A percentile compares a stretch with the other conserved stretches of the same genome.
Conservation (phyloP, 2,113 vertebrate species). For the Quiscalus mexicanus region DNA sequence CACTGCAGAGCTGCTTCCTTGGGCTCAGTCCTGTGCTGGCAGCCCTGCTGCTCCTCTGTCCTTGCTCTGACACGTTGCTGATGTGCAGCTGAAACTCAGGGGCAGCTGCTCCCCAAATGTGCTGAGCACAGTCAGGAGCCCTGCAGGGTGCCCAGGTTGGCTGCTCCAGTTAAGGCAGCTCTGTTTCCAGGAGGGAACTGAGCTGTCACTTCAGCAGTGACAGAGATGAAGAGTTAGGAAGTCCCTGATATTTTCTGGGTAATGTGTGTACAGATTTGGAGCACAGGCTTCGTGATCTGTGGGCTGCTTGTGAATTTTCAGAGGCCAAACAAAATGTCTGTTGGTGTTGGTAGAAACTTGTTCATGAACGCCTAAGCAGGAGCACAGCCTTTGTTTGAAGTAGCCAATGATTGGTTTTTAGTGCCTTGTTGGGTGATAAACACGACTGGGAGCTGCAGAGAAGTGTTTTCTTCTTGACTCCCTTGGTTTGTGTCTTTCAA, state of each 20-base stretch:
- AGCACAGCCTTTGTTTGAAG: background rate
- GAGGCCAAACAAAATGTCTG: background rate
- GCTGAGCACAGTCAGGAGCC: fast-evolving
- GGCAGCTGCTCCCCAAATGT: background rate
- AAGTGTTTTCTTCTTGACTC: background rate
- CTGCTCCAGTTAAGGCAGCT: fast-evolving
- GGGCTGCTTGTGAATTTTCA: background rate
- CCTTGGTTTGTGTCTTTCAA: fast-evolving
- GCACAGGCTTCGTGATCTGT: background rate
- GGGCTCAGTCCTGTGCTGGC: background rate
- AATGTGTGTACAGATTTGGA: fast-evolving
- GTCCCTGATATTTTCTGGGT: fast-evolving
- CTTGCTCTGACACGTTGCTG: background rate
- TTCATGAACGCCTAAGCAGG: background rate
- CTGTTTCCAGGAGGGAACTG: background rate
- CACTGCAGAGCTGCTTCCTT: background rate
- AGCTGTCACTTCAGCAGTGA: background rate
- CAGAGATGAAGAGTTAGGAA: background rate
- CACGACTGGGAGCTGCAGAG: background rate
- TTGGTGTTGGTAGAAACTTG: background rate
- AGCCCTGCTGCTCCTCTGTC: background rate
- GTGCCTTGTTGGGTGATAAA: background rate
- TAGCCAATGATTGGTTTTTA: fast-evolving
- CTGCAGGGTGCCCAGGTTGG: fast-evolving
- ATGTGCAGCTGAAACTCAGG: background rate